phyloP scores from a whole-genome alignment of 2,888 invertebrate genomes.

The Torymus auratus region DNA sequence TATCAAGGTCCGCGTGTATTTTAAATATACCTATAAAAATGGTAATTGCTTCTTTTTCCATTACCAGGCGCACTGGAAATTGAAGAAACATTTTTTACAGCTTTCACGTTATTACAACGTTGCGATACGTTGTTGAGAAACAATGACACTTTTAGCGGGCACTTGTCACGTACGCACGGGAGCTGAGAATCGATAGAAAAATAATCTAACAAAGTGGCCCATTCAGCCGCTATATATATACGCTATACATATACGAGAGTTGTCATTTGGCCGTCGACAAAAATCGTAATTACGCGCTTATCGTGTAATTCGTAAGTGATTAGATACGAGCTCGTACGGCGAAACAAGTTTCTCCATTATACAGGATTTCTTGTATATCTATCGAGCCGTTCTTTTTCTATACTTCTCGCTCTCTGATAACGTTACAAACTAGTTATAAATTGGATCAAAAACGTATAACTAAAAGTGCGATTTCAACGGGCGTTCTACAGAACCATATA shows the following conservation, averaged over 20 bases:
- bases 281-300: slow-evolving; percentile 33
- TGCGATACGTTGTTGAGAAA: too few species aligned
- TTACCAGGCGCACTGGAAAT: too few species aligned
- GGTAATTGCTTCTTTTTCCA: too few species aligned
- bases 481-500: too few species aligned
- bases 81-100: too few species aligned
- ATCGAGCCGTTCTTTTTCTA: neutral
- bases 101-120: too few species aligned
- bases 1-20: neutral
- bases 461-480: slow-evolving; percentile 1
- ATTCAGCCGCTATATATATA: neutral
- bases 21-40: neutral
- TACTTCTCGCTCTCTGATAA: neutral
- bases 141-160: too few species aligned
- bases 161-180: too few species aligned
- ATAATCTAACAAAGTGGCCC: slow-evolving; percentile 13
- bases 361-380: slow-evolving; percentile 10
- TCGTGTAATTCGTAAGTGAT: slow-evolving; percentile 31
- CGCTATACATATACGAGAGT: neutral
- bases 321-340: slow-evolving; percentile 18
- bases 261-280: slow-evolving; percentile 16
- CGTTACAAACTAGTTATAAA: slow-evolving; percentile 41
- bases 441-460: slow-evolving; percentile 3
- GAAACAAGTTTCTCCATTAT: slow-evolving; percentile 41
- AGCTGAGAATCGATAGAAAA: neutral